These are phyloP conservation scores for Platycercus adscitus DNA, from an alignment of 2,113 vertebrate genomes.

Conservation along the genomic window DNA sequence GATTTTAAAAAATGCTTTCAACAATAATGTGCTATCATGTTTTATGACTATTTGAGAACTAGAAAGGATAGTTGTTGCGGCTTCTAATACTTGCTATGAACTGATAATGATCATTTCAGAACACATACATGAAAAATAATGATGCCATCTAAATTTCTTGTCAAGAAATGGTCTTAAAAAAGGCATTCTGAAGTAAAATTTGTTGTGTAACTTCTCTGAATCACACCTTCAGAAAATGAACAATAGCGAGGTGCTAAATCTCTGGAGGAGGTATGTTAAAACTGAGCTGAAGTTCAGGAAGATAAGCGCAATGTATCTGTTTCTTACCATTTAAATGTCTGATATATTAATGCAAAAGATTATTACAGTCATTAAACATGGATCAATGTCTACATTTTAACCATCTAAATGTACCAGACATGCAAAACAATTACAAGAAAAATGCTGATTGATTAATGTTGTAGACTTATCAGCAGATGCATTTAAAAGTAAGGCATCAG, in stretches of 20 bases:
- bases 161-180: not conserved
- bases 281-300: not conserved
- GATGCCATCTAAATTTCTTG: not conserved
- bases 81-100: not conserved
- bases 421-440: conserved; percentile 54
- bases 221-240: not conserved
- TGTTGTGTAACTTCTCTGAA: not conserved
- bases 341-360: conserved; percentile 31
- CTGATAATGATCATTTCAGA: not conserved
- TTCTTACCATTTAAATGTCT: conserved; percentile 7
- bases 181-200: not conserved
- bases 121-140: not conserved
- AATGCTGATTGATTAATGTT: conserved; percentile 58
- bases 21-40: not conserved
- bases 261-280: not conserved
- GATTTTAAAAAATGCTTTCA: not conserved
- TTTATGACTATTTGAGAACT: not conserved
- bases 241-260: not conserved
- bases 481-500: conserved; percentile 55
- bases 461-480: conserved; percentile 47
- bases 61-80: not conserved
- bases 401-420: not conserved
- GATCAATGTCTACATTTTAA: conserved; percentile 30
- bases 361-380: conserved; percentile 30
- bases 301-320: not conserved